Evolutionary conservation across 53 echinoderm and acorn worm genomes (phyloP).

Genomic region (Mesocentrotus franciscanus): DNA sequence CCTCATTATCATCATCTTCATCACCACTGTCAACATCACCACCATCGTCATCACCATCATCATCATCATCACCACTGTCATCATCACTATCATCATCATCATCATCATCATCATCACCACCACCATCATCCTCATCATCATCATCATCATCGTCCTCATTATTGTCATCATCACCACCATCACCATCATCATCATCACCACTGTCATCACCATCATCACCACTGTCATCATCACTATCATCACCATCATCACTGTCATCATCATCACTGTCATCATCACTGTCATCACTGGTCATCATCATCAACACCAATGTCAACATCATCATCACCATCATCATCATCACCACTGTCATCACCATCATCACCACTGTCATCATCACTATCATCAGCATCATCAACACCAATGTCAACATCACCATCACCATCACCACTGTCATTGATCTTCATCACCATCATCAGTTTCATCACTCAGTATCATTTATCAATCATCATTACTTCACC

Average conservation of each 20-base stretch:
- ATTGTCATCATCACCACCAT: conserved; percentile 1
- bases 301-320: background rate
- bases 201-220: conserved; percentile 4
- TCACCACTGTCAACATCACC: background rate
- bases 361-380: background rate
- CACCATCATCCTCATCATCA: conserved; percentile 25
- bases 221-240: conserved; percentile 7
- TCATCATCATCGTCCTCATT: conserved; percentile 18
- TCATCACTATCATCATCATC: background rate
- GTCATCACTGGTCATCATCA: conserved; percentile 10
- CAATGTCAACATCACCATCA: background rate
- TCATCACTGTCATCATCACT: conserved; percentile 32
- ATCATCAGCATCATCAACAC: background rate
- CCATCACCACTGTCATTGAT: background rate
- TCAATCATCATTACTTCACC: background rate
- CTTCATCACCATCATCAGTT: background rate
- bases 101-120: conserved; percentile 17
- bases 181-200: conserved; percentile 1
- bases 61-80: conserved; percentile 34
- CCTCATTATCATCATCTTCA: background rate
- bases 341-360: conserved; percentile 3
- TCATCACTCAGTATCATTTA: background rate
- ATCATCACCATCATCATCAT: conserved; percentile 31
- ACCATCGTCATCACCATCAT: background rate
- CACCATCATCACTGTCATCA: conserved; percentile 2